Evolutionary conservation across 2,888 invertebrate genomes (phyloP).

Genomic region (Blastobasis lacticolella): DNA sequence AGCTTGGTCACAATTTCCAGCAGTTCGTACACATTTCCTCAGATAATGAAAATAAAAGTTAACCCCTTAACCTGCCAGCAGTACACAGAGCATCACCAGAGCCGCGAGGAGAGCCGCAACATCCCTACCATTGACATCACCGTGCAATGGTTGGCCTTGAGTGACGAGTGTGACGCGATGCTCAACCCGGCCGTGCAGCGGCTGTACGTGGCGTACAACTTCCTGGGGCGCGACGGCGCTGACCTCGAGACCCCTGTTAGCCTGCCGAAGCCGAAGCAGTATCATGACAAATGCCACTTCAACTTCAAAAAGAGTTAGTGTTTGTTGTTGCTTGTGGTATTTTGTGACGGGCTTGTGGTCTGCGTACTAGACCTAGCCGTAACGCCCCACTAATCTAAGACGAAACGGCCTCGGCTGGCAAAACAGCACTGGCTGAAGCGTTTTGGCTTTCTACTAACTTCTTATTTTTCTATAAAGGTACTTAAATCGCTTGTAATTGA

Average conservation of each 20-base stretch:
- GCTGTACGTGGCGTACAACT: slow-evolving; percentile 41
- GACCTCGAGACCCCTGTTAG: slow-evolving; percentile 45
- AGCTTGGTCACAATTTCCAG: no score
- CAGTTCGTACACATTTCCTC: no score
- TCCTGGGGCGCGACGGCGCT: slow-evolving; percentile 39
- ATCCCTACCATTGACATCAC: slow-evolving; percentile 30
- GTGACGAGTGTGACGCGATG: slow-evolving; percentile 47
- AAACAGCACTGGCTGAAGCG: no score
- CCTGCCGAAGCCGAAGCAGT: slow-evolving; percentile 42
- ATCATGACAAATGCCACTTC: slow-evolving; percentile 41
- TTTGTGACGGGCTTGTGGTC: no score
- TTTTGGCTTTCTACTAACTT: no score
- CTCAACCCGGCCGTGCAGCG: slow-evolving; percentile 28
- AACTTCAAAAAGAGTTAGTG: slow-evolving; percentile 43
- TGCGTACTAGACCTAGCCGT: no score
- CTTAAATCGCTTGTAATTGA: no score
- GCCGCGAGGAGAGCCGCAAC: slow-evolving; percentile 1
- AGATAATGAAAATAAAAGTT: background rate
- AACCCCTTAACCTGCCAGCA: background rate
- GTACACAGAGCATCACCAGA: background rate
- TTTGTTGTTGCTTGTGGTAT: no score
- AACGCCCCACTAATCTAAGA: no score
- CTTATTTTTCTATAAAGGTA: no score
- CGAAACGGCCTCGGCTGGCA: no score
- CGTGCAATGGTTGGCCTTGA: slow-evolving; percentile 44